Evolutionary conservation across 2,888 invertebrate genomes (phyloP).

Genomic region (Prenolepis imparis): DNA sequence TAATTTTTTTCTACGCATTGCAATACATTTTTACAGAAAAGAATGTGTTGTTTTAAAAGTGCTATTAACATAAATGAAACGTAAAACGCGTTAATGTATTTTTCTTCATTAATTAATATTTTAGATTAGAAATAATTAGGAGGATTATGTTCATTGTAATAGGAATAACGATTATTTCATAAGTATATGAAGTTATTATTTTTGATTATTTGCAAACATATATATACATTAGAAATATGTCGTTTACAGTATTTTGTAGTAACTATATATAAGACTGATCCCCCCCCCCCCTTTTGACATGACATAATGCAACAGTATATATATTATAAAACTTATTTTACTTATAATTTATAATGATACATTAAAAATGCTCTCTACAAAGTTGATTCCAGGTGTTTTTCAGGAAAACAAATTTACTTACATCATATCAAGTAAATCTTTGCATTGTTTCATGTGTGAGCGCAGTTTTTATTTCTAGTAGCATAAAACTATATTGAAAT

Average conservation of each 20-base stretch:
- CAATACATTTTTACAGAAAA: conserved; percentile 8
- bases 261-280: conserved; percentile 45
- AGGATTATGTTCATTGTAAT: conserved; percentile 44
- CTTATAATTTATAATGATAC: conserved; percentile 56
- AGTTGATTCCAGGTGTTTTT: conserved; percentile 48
- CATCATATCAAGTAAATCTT: conserved; percentile 47
- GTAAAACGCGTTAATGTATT: conserved; percentile 24
- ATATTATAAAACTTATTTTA: conserved; percentile 37
- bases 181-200: conserved; percentile 41
- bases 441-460: conserved; percentile 37
- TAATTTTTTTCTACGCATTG: conserved; percentile 3
- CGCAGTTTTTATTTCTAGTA: conserved; percentile 41
- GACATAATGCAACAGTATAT: conserved; percentile 51
- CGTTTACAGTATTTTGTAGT: conserved; percentile 45
- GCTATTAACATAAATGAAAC: conserved; percentile 12
- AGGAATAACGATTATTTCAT: conserved; percentile 52
- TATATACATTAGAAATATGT: conserved; percentile 52
- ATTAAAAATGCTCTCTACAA: conserved; percentile 53
- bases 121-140: conserved; percentile 46
- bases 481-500: conserved; percentile 41
- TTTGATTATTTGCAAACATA: conserved; percentile 57
- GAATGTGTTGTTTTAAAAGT: conserved; percentile 3
- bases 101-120: conserved; percentile 22
- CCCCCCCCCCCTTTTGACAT: conserved; percentile 35
- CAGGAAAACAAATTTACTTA: conserved; percentile 56